Evolutionary conservation across 1,140 invertebrate genomes (phyloP), one percentile per base, ranked within the genome.

Genomic region (Apocrypta bakeri): DNA sequence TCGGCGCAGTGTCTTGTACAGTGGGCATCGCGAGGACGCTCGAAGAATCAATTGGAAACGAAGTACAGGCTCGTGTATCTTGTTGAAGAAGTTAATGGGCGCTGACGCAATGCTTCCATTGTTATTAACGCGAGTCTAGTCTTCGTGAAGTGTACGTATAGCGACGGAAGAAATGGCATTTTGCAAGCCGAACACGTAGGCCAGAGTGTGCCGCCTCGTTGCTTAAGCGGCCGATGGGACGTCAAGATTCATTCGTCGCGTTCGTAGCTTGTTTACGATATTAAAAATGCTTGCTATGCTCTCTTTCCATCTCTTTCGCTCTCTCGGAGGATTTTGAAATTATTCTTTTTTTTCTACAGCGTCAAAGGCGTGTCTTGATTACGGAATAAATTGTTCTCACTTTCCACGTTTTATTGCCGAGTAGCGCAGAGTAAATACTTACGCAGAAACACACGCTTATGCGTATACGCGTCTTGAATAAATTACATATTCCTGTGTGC

Each of bases 181-280:
- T 81, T 81, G 69, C 71, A 64, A 40, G 71, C 79, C 25, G 56
- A 40, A 74, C 79, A 81, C 69, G 79, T 81, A 81, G 72, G 27
- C 72, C 48, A 81, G 61, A 66, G 63, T 66, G 27, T 42, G 17
- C 48, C 8, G 56, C 6, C 48, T 64, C 68, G 48, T 64, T 73
- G 42, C 61, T 56, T 61, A 64, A 37, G 69, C 69, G 24, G 2
- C 56, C 48, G 61, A 75, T 17, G 37, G n/a, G 9, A 37, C 40
- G 61, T 56, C 61, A 56, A 81, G 79, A 81, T 75, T 81, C 79
- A 71, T 56, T 61, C 29, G 33, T 56, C 63, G 24, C 61, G 61
- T 8, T 75, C 48, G 48, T n/a, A 8, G 25, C 71, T 63, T 64
- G 29, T 31, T 73, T 73, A 40, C 33, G 56, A 80, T 64, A 61